These are phyloP conservation scores for Cebidichthys violaceus DNA, from an alignment of 2,113 vertebrate species.

Conservation along the genomic window DNA sequence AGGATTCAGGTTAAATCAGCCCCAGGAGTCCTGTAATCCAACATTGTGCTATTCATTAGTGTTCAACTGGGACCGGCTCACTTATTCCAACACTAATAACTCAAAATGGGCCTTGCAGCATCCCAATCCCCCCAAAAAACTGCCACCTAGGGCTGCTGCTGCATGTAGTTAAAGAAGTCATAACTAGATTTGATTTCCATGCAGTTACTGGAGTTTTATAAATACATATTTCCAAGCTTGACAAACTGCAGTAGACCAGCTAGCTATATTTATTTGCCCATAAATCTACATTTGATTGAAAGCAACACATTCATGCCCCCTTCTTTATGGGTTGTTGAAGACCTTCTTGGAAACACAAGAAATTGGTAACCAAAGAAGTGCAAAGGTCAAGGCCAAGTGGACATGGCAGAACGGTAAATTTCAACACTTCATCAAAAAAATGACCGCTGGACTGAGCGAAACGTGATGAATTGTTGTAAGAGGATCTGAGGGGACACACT, in stretches of 20 bases:
- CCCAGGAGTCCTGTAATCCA: conserved; percentile 59
- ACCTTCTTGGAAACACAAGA: conserved; percentile 17
- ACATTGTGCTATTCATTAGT: conserved; percentile 55
- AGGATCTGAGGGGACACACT: conserved; percentile 24
- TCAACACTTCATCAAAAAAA: conserved; percentile 32
- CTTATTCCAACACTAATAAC: conserved; percentile 49
- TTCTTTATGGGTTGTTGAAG: neutral
- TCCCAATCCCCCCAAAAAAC: conserved; percentile 10
- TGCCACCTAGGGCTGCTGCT: neutral
- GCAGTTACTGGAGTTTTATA: neutral
- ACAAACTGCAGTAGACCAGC: neutral
- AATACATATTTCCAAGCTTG: neutral
- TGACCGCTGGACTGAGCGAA: conserved; percentile 19
- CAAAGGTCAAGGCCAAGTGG: conserved; percentile 29
- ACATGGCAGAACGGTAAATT: conserved; percentile 13
- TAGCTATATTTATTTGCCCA: neutral
- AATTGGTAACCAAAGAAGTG: conserved; percentile 44
- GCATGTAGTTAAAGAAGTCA: neutral
- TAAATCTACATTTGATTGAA: conserved; percentile 31
- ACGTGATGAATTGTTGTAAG: conserved; percentile 38
- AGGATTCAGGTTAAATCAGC: conserved; percentile 43
- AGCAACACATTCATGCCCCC: conserved; percentile 1
- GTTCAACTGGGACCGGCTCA: conserved; percentile 36
- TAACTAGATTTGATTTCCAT: neutral
- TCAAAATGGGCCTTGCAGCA: conserved; percentile 7